Evolutionary conservation across 2,888 invertebrate species (phyloP).

Genomic region (Drosophila kambysellisi): DNA sequence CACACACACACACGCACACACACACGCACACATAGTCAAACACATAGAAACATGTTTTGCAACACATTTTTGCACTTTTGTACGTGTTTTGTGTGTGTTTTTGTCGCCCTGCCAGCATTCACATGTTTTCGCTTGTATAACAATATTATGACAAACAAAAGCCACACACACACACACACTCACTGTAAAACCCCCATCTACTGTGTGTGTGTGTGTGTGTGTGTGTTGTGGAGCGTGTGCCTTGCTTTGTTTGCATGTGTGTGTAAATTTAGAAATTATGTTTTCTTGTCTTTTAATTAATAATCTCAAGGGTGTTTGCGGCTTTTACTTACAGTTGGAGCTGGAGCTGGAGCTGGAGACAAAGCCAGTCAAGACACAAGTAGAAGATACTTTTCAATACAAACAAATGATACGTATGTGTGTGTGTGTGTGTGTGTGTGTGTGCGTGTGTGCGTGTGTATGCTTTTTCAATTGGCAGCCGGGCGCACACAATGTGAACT

Average conservation of each 20-base stretch:
- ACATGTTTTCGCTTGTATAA: constrained; percentile 17
- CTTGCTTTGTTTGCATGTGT: constrained; percentile 36
- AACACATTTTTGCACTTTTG: constrained; percentile 17
- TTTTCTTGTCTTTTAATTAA: constrained; percentile 81
- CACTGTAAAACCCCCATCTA: background rate
- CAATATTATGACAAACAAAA: constrained; percentile 22
- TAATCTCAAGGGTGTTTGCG: constrained; percentile 73
- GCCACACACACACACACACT: background rate
- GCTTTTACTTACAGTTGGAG: constrained; percentile 25
- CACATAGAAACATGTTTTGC: constrained; percentile 1
- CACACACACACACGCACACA: background rate
- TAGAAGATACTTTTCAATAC: constrained; percentile 13
- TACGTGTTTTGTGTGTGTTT: constrained; percentile 1
- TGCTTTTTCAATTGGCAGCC: constrained; percentile 10
- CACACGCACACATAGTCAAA: background rate
- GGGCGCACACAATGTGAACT: constrained; percentile 25
- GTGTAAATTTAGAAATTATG: constrained; percentile 78
- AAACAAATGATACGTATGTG: constrained; percentile 1
- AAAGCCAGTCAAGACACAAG: constrained; percentile 20
- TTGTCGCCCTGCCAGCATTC: background rate
- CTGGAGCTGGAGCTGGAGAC: background rate
- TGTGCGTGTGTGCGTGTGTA: constrained; percentile 6
- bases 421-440: background rate
- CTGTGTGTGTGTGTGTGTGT: background rate
- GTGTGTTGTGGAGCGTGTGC: constrained; percentile 4